These are phyloP conservation scores for Tupaia tana DNA, from an alignment of 2,113 vertebrate species.

Conservation along the genomic window DNA sequence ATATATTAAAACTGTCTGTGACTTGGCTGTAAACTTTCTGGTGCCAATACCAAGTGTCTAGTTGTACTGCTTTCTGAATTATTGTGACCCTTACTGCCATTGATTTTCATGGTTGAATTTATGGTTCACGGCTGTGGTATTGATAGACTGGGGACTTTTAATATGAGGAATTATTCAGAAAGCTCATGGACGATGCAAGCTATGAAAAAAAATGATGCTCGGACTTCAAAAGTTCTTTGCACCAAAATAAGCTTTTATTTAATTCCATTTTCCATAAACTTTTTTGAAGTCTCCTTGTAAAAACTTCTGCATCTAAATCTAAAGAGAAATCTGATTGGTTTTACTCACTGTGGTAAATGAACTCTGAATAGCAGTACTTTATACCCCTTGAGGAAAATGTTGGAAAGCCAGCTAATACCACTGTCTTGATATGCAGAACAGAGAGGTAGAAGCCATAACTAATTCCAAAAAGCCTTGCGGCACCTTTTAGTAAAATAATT, in stretches of 20 bases:
- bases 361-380: not conserved
- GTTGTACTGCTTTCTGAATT: conserved; percentile 38
- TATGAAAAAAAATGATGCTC: too few relatives aligned
- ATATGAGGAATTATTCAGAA: not conserved
- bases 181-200: too few relatives aligned
- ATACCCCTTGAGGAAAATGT: not conserved
- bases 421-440: not conserved
- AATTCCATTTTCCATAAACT: too few relatives aligned
- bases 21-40: not conserved
- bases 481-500: conserved; percentile 3
- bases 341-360: not conserved
- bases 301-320: not conserved
- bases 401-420: not conserved
- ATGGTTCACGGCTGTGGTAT: conserved; percentile 42
- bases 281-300: too few relatives aligned
- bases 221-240: too few relatives aligned
- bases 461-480: not conserved
- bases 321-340: conserved; percentile 32
- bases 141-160: not conserved
- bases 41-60: not conserved
- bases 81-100: conserved; percentile 21
- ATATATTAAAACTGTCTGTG: not conserved
- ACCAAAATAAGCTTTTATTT: too few relatives aligned
- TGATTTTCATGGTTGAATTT: conserved; percentile 52
- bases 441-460: not conserved